Evolutionary conservation across 2,797 vertebrate species (phyloP).

Genomic region (Lerista edwardsae): DNA sequence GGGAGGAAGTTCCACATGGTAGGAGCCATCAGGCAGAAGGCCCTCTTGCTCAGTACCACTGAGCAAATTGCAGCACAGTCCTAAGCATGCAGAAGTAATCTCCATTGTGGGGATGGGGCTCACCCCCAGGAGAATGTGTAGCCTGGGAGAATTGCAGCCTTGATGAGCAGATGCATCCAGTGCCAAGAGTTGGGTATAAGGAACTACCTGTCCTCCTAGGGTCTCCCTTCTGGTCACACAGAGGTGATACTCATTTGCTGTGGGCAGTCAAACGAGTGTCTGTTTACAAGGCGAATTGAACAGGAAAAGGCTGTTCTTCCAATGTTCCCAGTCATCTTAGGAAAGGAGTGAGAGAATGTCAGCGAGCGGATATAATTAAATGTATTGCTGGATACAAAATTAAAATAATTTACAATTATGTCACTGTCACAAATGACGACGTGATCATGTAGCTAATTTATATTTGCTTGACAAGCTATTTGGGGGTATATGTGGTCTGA

Average conservation of each 20-base stretch:
- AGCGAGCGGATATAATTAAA: conserved; percentile 40
- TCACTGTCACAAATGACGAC: conserved; percentile 47
- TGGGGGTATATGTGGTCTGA: conserved; percentile 1
- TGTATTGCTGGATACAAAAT: conserved; percentile 56
- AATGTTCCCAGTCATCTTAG: neutral
- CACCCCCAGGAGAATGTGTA: too few relatives aligned
- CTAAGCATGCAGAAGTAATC: too few relatives aligned
- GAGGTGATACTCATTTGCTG: conserved; percentile 12
- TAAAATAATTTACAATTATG: conserved; percentile 64
- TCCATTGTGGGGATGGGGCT: too few relatives aligned
- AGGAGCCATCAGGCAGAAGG: too few relatives aligned
- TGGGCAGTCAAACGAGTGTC: too few relatives aligned
- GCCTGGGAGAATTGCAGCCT: too few relatives aligned
- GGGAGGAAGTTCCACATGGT: too few relatives aligned
- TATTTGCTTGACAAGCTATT: conserved; percentile 35
- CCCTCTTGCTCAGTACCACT: too few relatives aligned
- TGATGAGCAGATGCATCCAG: too few relatives aligned
- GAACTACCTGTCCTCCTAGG: neutral
- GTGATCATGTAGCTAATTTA: conserved; percentile 60
- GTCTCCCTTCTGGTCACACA: neutral
- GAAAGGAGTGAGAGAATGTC: conserved; percentile 49
- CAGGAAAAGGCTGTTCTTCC: neutral
- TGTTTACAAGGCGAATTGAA: neutral
- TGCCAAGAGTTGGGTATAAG: too few relatives aligned
- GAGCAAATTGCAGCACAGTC: too few relatives aligned